Evolutionary conservation across 2,113 vertebrate genomes (phyloP).

Genomic region (Tinamus guttatus): DNA sequence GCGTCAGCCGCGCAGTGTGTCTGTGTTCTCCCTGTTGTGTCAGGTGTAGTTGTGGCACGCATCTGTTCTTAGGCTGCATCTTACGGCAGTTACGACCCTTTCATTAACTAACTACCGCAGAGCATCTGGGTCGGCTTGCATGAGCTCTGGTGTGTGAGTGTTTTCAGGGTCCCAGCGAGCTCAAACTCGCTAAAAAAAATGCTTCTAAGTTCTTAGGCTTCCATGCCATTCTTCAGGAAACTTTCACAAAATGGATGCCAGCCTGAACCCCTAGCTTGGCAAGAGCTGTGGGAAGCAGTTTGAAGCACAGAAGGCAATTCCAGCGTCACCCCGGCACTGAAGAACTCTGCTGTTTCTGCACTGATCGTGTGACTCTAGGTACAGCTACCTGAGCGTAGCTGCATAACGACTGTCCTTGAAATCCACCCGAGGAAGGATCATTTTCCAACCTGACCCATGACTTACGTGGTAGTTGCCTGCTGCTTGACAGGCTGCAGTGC

Average conservation of each 20-base stretch:
- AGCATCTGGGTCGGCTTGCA: conserved; percentile 27
- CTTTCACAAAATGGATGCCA: conserved; percentile 29
- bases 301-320: conserved; percentile 4
- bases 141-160: not conserved
- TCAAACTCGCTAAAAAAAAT: not conserved
- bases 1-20: not conserved
- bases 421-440: not conserved
- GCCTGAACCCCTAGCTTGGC: not conserved
- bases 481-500: rapidly evolving
- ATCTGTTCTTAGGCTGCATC: conserved; percentile 6
- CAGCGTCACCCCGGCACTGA: not conserved
- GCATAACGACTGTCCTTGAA: not conserved
- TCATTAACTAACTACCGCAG: not conserved
- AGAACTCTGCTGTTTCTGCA: not conserved
- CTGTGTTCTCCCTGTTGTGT: not conserved
- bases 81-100: not conserved
- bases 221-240: not conserved
- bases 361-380: not conserved
- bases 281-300: not conserved
- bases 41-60: conserved; percentile 30
- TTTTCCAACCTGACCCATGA: not conserved
- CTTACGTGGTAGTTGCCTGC: not conserved
- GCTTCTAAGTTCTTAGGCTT: not conserved
- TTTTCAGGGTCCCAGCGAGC: not conserved
- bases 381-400: not conserved